Evolutionary conservation across 2,113 vertebrate species (phyloP), one percentile per base, ranked within the genome.

Genomic region (Strigops habroptila): DNA sequence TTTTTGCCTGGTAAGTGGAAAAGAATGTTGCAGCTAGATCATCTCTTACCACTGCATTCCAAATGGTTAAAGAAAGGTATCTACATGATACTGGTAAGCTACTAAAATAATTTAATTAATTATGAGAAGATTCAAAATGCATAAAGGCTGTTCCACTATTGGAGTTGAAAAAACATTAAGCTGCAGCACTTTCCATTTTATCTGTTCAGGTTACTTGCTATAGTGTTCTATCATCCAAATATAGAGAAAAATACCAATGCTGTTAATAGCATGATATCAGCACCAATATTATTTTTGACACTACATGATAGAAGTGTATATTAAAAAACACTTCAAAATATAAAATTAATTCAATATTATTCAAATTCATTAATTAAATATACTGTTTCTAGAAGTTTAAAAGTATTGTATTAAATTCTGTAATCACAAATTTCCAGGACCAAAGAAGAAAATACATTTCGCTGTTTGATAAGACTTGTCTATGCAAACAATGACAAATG

Each of bases 401-500:
- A 71, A 33, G n/a, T 57, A 87, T 9, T n/a, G 48, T 44, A 74
- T 13, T 92, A 74, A 86, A 71, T 44, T 86, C 22, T 28, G 35
- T 74, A 93, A 97, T 83, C 43, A 85, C 49, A 82, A 33, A 39
- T 92, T 92, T 62, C 49, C 41, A 93, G 43, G 62, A 71, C 57
- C 16, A 75, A 95, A 83, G 48, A 88, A 94, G 27, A 96, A 97
- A 97, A 92, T 75, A 69, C 16, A 46, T 31, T 96, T 90, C 6
- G 6, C 28, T 63, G n/a, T 88, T 81, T 82, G 78, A 73, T 79
- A 96, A 90, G 78, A 86, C 82, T 88, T 88, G 44, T 22, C 41
- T 74, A 85, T 39, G 59, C 71, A 96, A 97, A 96, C 69, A 97
- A 53, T 82, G 64, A 93, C 83, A 95, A 96, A 97, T 79, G 86